phyloP scores from a whole-genome alignment of 2,113 vertebrate species.

The Turdus rufiventris region DNA sequence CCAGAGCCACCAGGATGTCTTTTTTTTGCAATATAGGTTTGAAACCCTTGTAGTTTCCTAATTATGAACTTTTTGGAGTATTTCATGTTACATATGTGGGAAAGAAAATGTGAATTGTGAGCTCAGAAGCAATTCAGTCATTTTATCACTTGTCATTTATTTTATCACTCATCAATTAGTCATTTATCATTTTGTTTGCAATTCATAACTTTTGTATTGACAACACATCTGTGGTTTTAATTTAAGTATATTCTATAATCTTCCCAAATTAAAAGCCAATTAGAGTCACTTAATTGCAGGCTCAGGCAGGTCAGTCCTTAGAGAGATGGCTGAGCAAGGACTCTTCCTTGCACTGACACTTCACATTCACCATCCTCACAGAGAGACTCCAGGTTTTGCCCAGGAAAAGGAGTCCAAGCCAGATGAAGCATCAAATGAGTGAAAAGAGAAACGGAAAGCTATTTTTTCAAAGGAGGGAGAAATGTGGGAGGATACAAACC shows the following conservation, averaged over 20 bases:
- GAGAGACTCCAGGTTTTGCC: neutral
- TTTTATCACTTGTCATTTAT: neutral
- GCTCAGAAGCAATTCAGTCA: neutral
- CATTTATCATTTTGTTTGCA: neutral
- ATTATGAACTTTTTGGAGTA: slow-evolving; percentile 21
- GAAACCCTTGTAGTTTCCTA: slow-evolving; percentile 3
- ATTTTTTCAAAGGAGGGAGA: neutral
- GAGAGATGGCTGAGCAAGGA: neutral
- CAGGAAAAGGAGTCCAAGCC: neutral
- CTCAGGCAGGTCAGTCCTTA: neutral
- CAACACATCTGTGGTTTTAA: slow-evolving; percentile 5
- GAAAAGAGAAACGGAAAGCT: neutral
- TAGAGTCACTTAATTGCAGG: slow-evolving; percentile 11
- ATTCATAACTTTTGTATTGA: neutral
- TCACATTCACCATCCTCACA: neutral
- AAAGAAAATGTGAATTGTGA: neutral
- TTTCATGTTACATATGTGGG: neutral
- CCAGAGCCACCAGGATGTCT: slow-evolving; percentile 13
- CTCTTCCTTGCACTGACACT: neutral
- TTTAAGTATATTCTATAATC: slow-evolving; percentile 17
- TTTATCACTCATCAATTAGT: neutral
- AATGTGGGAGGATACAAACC: neutral
- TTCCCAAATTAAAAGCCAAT: slow-evolving; percentile 31
- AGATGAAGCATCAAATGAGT: neutral
- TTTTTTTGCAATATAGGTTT: neutral